Base-by-base conservation (phyloP, 2,797 vertebrate species). In the Tympanoctomys barrerae region DNA sequence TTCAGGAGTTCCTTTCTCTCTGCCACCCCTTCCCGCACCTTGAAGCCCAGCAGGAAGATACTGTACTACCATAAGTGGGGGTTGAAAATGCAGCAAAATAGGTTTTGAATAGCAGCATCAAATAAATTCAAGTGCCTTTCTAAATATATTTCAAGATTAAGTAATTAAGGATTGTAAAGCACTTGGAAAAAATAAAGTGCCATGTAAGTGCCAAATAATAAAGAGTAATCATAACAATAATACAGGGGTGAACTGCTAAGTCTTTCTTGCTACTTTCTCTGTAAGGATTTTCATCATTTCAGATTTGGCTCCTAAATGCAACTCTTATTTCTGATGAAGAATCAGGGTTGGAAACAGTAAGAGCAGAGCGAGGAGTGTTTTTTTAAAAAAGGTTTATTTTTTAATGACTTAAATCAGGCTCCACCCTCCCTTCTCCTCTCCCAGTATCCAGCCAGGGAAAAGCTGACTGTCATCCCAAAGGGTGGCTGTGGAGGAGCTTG, bases 81-180 rank as follows among this genome's bases (percentile, higher is more conserved):
- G 92, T 66, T 31, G 83, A 92, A 96, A 92, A 92, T 71, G 95
- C 94, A 92, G 62, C 87, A 88, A 94, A 97, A 88, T 96, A 64
- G 59, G 87, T 90, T 97, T 81, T 95, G 90, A 97, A 97, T 62
- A 97, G 94, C 84, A 57, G 94, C 52, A 4, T 82, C 95, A 68
- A 95, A 96, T 96, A 96, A 94, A 97, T 82, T 98, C 96, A 97
- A 98, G 97, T 94, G 94, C 95, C 92, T 94, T 96, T 94, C 97
- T 97, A 96, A 98, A 96, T 97, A 97, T 97, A 95, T 92, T 97
- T 96, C 96, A 89, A 97, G 96, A 97, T 97, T 95, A 93, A 97
- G 97, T 96, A 97, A 97, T 97, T 97, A 97, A 97, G 96, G 97
- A 97, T 90, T 96, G 96, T 84, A 96, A 97, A 96, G 94, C 97